These are phyloP conservation scores for Thripadectes ignobilis DNA, from an alignment of 2,797 vertebrate genomes.

Conservation along the genomic window DNA sequence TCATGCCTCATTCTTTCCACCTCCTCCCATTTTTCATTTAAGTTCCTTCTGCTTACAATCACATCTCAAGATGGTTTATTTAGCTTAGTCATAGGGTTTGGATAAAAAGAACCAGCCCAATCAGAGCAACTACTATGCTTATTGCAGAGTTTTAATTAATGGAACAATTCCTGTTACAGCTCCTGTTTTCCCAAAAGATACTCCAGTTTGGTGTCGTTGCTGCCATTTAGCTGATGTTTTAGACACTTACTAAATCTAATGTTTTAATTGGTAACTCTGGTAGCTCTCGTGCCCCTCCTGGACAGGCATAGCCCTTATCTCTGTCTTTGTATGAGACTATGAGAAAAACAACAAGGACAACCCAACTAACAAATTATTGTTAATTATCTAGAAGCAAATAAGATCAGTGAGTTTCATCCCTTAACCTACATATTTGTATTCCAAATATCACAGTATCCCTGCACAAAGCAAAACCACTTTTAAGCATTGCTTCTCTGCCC, in stretches of 20 bases:
- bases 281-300: neutral
- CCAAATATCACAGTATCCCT: neutral
- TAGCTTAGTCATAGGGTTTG: neutral
- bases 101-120: neutral
- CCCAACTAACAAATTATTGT: neutral
- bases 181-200: neutral
- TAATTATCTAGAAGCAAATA: neutral
- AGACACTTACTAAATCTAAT: neutral
- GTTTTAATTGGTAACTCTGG: neutral
- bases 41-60: neutral
- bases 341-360: neutral
- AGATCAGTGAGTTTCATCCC: neutral
- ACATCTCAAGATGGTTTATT: neutral
- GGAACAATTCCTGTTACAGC: neutral
- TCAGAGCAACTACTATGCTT: neutral
- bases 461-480: neutral
- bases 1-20: neutral
- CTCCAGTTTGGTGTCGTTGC: neutral
- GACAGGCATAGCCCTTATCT: neutral
- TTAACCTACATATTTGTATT: neutral
- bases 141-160: neutral
- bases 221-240: neutral
- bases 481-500: neutral
- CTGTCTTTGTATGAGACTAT: rapidly evolving
- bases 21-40: neutral